Evolutionary conservation across 2,797 vertebrate species (phyloP).

Genomic region (Fringilla coelebs): DNA sequence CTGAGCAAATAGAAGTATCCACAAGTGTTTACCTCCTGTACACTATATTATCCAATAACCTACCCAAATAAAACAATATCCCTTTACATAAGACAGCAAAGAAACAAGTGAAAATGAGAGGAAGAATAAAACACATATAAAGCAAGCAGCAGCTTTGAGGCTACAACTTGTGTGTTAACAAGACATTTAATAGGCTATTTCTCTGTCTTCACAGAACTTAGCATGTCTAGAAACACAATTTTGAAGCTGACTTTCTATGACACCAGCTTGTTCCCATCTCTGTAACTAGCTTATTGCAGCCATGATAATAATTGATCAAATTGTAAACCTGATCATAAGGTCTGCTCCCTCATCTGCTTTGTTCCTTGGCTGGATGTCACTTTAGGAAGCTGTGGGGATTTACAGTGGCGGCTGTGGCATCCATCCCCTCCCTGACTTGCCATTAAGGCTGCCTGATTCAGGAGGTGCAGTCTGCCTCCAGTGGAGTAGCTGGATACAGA

Average conservation of each 20-base stretch:
- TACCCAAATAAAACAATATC: neutral
- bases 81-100: neutral
- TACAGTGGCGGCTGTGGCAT: neutral
- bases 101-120: neutral
- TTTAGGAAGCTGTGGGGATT: neutral
- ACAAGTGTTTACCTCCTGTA: neutral
- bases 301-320: slow-evolving; percentile 15
- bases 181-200: neutral
- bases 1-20: neutral
- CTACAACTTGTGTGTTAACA: neutral
- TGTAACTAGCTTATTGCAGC: neutral
- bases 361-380: neutral
- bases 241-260: neutral
- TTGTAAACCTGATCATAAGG: slow-evolving; percentile 16
- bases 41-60: neutral
- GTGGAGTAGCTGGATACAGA: neutral
- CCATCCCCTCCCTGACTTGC: neutral
- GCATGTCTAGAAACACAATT: neutral
- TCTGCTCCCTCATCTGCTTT: neutral
- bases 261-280: neutral
- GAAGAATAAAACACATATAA: neutral
- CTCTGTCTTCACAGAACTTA: neutral
- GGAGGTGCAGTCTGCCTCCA: neutral
- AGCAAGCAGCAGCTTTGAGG: neutral
- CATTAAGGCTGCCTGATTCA: neutral